Conservation (phyloP, 2,797 vertebrate species). For the Cossypha heuglini region DNA sequence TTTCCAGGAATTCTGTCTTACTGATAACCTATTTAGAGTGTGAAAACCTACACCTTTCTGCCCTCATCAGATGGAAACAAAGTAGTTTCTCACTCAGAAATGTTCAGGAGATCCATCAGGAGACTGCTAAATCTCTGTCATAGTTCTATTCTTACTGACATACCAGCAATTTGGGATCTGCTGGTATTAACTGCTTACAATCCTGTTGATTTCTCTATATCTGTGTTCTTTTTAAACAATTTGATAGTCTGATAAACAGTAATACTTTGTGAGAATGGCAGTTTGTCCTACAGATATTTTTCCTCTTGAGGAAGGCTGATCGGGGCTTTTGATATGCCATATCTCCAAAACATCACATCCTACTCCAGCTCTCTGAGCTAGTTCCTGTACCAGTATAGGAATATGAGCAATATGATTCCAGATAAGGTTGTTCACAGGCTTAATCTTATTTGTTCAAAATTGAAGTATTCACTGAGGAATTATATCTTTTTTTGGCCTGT, state of each 20-base stretch:
- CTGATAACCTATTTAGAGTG: neutral
- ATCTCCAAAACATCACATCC: neutral
- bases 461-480: constrained; percentile 39
- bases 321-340: neutral
- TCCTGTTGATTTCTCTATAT: neutral
- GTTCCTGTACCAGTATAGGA: neutral
- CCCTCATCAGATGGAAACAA: neutral
- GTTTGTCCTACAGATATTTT: neutral
- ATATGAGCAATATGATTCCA: neutral
- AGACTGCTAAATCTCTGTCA: neutral
- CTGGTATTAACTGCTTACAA: neutral
- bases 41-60: neutral
- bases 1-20: neutral
- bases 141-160: neutral
- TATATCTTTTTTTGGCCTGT: neutral
- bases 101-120: neutral
- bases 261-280: neutral
- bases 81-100: neutral
- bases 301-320: neutral
- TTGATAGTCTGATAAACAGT: neutral
- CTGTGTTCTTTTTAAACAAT: neutral
- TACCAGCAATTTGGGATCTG: neutral
- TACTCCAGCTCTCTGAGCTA: neutral
- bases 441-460: neutral
- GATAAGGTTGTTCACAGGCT: neutral